phyloP scores from a whole-genome alignment of 2,888 invertebrate species.

The Cantharis lateralis region DNA sequence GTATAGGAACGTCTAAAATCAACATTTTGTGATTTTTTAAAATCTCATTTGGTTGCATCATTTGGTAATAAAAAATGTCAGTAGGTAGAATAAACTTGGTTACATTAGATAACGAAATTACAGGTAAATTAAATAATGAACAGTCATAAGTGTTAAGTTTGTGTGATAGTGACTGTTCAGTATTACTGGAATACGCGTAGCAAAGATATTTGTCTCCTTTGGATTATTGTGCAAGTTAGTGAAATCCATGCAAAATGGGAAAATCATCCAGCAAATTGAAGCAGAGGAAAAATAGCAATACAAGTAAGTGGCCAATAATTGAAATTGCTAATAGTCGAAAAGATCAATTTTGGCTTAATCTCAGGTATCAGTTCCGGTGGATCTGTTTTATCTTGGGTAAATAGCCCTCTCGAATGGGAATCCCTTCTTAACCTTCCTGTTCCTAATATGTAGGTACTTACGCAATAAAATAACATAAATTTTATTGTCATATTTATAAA shows the following conservation, averaged over 20 bases:
- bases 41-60: neutral
- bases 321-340: neutral
- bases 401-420: neutral
- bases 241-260: conserved; percentile 42
- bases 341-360: neutral
- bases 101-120: neutral
- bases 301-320: neutral
- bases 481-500: neutral
- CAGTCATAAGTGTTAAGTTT: neutral
- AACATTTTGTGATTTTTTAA: neutral
- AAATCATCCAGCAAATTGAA: conserved; percentile 51
- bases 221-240: neutral
- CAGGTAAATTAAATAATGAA: neutral
- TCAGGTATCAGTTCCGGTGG: neutral
- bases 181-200: neutral
- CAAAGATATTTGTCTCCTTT: neutral
- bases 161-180: neutral
- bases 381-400: neutral
- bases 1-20: neutral
- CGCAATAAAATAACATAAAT: neutral
- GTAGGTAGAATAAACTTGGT: neutral
- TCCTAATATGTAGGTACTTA: neutral
- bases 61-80: neutral
- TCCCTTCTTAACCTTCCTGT: neutral
- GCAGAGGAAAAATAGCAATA: conserved; percentile 41